phyloP scores from a whole-genome alignment of 2,888 invertebrate species.

The Nesidiocoris tenuis region DNA sequence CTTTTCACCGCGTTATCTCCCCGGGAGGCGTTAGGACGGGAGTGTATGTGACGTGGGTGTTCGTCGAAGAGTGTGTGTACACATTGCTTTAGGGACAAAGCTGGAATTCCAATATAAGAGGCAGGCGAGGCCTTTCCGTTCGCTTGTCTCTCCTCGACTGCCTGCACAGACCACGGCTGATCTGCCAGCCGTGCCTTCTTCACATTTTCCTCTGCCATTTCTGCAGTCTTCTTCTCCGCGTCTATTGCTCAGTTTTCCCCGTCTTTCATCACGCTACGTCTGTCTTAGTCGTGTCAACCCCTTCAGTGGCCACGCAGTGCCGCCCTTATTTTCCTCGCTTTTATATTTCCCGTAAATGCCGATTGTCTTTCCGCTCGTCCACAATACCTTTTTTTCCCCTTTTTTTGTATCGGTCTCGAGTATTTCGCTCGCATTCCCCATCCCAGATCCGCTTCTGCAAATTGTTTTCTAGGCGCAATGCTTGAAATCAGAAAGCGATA shows the following conservation, averaged over 20 bases:
- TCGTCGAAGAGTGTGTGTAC: not conserved
- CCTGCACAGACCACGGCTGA: not conserved
- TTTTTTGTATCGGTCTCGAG: too few relatives aligned
- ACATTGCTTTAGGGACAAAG: constrained; percentile 1
- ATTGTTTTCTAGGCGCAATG: too few relatives aligned
- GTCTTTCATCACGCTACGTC: not conserved
- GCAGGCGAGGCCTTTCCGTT: not conserved
- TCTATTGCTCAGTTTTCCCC: not conserved
- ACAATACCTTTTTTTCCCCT: too few relatives aligned
- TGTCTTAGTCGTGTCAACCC: too few relatives aligned
- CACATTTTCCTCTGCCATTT: not conserved
- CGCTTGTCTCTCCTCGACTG: not conserved
- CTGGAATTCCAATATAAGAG: constrained; percentile 5
- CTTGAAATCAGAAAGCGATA: too few relatives aligned
- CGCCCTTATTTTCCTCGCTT: too few relatives aligned
- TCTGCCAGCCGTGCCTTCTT: not conserved
- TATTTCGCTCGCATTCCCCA: too few relatives aligned
- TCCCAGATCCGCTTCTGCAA: too few relatives aligned
- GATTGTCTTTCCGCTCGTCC: too few relatives aligned
- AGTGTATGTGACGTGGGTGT: not conserved
- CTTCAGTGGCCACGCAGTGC: too few relatives aligned
- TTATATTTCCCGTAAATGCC: too few relatives aligned
- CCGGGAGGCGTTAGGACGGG: not conserved
- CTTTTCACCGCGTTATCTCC: not conserved
- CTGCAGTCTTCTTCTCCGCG: not conserved